These are phyloP conservation scores for Pimephales promelas DNA, from an alignment of 2,113 vertebrate genomes.

Conservation along the genomic window DNA sequence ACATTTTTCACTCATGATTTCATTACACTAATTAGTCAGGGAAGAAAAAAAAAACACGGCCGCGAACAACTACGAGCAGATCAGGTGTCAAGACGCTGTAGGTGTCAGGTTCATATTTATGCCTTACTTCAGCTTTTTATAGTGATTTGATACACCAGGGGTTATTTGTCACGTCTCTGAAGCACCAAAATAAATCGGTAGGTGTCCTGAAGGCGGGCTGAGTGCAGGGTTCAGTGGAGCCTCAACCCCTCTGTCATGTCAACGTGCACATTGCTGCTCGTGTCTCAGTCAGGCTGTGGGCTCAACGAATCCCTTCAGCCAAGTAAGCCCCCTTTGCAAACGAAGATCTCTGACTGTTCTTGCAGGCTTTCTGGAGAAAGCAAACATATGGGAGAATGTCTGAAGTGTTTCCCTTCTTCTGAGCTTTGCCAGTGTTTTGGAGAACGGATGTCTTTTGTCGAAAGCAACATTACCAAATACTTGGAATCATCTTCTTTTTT, in stretches of 20 bases:
- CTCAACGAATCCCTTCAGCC: constrained; percentile 60
- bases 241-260: constrained; percentile 75
- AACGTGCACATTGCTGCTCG: constrained; percentile 63
- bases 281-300: constrained; percentile 54
- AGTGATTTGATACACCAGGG: constrained; percentile 78
- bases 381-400: constrained; percentile 54
- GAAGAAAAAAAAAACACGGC: constrained; percentile 59
- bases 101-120: constrained; percentile 76
- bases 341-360: constrained; percentile 55
- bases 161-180: constrained; percentile 80
- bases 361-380: constrained; percentile 40
- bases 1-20: not conserved
- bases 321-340: constrained; percentile 58
- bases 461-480: constrained; percentile 52
- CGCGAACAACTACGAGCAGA: constrained; percentile 53
- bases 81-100: constrained; percentile 65
- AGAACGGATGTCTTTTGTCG: constrained; percentile 54
- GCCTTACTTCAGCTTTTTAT: constrained; percentile 78
- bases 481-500: constrained; percentile 59
- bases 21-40: constrained; percentile 48
- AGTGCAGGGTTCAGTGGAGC: constrained; percentile 69
- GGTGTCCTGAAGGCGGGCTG: constrained; percentile 70
- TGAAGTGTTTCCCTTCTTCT: constrained; percentile 58
- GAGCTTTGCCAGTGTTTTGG: constrained; percentile 36
- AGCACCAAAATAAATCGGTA: constrained; percentile 76